These are phyloP conservation scores for Apamea epomidion DNA, from an alignment of 2,888 invertebrate genomes.

Conservation along the genomic window DNA sequence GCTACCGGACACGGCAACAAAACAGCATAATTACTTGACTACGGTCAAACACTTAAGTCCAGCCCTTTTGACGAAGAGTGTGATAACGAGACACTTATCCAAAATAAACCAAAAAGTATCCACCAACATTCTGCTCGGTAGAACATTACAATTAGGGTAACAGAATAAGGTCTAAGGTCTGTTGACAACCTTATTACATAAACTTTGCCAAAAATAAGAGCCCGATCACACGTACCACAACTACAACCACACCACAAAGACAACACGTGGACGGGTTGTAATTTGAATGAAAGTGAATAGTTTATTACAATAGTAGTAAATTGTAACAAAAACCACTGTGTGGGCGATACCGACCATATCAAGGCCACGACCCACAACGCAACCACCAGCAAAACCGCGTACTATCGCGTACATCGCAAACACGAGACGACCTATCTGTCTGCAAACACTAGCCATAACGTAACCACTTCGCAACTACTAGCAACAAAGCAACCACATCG, in stretches of 20 bases:
- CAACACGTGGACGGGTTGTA: background rate
- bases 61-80: constrained; percentile 13
- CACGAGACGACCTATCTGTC: too few relatives aligned
- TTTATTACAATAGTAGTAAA: too few relatives aligned
- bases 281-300: background rate
- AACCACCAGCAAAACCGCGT: background rate
- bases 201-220: background rate
- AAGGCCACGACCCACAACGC: too few relatives aligned
- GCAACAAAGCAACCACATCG: too few relatives aligned
- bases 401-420: too few relatives aligned
- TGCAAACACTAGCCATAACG: too few relatives aligned
- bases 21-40: constrained; percentile 4
- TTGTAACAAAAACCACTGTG: too few relatives aligned
- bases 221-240: background rate
- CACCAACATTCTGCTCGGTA: background rate
- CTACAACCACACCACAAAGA: background rate
- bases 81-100: constrained; percentile 31
- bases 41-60: constrained; percentile 10
- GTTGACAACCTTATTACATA: constrained; percentile 7
- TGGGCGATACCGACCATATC: too few relatives aligned
- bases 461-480: too few relatives aligned
- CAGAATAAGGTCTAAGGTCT: background rate
- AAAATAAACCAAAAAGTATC: constrained; percentile 15
- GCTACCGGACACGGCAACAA: constrained; percentile 21
- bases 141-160: background rate